Conservation (phyloP, 1,140 invertebrate genomes). For the Drosophila nigromelanica region DNA sequence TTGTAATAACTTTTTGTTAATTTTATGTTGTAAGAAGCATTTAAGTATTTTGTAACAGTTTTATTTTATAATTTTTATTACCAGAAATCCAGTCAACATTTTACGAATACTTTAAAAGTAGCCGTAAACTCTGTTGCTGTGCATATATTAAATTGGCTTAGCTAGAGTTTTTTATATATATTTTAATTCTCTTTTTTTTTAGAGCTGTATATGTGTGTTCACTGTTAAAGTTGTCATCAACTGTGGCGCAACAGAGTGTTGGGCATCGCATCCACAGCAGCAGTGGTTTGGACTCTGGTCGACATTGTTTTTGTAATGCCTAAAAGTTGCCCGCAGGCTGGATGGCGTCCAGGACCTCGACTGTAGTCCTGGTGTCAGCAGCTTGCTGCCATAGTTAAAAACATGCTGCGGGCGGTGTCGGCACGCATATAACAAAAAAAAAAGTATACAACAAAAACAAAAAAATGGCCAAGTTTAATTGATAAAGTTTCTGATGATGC, state of each 20-base stretch:
- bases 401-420: slow-evolving; percentile 63
- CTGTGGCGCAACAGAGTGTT: slow-evolving; percentile 18
- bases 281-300: neutral
- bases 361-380: slow-evolving; percentile 34
- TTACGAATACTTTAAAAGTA: neutral
- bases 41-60: too few species aligned
- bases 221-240: slow-evolving; percentile 10
- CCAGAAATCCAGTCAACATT: neutral
- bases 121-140: neutral
- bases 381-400: slow-evolving; percentile 40
- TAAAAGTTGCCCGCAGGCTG: slow-evolving; percentile 33
- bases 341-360: neutral
- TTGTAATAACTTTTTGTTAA: too few species aligned
- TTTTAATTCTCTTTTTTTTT: slow-evolving; percentile 7
- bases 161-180: slow-evolving; percentile 11
- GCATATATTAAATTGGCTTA: slow-evolving; percentile 8
- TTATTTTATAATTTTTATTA: too few species aligned
- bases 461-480: slow-evolving; percentile 78
- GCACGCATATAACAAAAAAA: slow-evolving; percentile 38
- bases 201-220: neutral
- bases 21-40: too few species aligned
- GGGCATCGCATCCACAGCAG: neutral
- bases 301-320: slow-evolving; percentile 40
- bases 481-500: slow-evolving; percentile 76
- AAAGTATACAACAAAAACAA: slow-evolving; percentile 36